Conservation (phyloP, 2,888 invertebrate genomes). For the Nowickia ferox region DNA sequence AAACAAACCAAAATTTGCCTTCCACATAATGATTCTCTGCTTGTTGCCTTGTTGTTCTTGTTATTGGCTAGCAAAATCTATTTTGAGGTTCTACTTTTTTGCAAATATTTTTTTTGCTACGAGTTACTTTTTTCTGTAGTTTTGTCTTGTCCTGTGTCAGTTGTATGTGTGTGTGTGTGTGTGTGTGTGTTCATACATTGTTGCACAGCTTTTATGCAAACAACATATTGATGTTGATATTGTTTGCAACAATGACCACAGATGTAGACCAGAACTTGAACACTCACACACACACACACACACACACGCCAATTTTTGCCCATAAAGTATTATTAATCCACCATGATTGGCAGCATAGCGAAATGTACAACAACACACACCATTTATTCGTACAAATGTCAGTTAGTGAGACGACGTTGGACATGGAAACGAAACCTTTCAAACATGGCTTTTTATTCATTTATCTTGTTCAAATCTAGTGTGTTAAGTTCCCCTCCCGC, state of each 20-base stretch:
- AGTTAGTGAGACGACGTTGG: conserved; percentile 53
- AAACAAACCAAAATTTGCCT: conserved; percentile 60
- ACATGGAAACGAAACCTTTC: conserved; percentile 66
- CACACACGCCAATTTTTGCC: neutral
- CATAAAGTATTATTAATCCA: conserved; percentile 78
- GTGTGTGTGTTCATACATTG: conserved; percentile 49
- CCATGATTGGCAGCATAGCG: conserved; percentile 80
- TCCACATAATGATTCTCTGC: conserved; percentile 33
- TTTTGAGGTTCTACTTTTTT: conserved; percentile 60
- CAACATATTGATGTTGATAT: conserved; percentile 72
- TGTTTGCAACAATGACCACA: conserved; percentile 72
- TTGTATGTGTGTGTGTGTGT: neutral
- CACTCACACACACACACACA: conserved; percentile 6
- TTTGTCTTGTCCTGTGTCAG: conserved; percentile 15
- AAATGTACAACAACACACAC: conserved; percentile 77
- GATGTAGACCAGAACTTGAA: conserved; percentile 66
- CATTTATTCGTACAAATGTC: conserved; percentile 63
- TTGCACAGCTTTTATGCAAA: conserved; percentile 71
- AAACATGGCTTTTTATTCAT: conserved; percentile 73
- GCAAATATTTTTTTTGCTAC: neutral
- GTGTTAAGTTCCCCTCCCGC: conserved; percentile 46
- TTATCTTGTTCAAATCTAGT: conserved; percentile 72
- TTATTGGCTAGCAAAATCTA: conserved; percentile 68
- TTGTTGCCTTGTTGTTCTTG: conserved; percentile 24
- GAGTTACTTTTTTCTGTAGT: neutral